Base-by-base conservation (phyloP, 2,797 vertebrate genomes). In the Gymnocypris eckloni region DNA sequence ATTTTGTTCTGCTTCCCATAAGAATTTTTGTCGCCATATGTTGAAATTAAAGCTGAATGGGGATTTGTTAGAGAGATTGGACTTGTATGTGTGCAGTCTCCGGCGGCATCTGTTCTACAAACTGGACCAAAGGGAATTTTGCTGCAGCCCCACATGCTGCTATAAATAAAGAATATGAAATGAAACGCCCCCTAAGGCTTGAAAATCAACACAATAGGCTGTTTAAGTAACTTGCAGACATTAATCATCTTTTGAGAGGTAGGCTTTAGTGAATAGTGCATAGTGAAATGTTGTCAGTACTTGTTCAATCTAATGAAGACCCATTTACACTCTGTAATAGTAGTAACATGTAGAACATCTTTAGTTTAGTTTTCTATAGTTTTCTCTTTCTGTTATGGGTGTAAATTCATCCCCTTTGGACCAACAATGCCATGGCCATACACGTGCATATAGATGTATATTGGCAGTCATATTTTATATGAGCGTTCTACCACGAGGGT, bases 161-260 rank as follows among this genome's bases (percentile, higher is more conserved):
- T 95, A 95, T 95, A 95, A 95, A 95, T 95, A 95, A 93, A 93
- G 89, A 92, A 92, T 90, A 93, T 92, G 87, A 92, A 93, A 93
- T 92, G 91, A 93, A 93, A 92, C 86, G 87, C 91, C 93, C 94
- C 93, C 91, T 91, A 79, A 77, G 85, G 52, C 92, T 89, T 91
- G 86, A 81, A 89, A 89, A 90, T 86, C 77, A 81, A 84, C 85
- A 88, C 85, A 83, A 89, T 83, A 77, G 85, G 86, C 87, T 89
- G 85, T 85, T 69, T 87, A 84, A 89, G 86, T 59, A 87, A 87
- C 52, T 69, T 81, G 54, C 84, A 83, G 88, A 92, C 92, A 85
- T 90, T 92, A 90, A 91, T 91, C 85, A 86, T 90, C 88, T 86
- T 87, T 69, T 76, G 78, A 86, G 70, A 75, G 78, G 70, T 81